Base-by-base conservation (phyloP, 1,140 invertebrate species). In the Coptotermes formosanus region DNA sequence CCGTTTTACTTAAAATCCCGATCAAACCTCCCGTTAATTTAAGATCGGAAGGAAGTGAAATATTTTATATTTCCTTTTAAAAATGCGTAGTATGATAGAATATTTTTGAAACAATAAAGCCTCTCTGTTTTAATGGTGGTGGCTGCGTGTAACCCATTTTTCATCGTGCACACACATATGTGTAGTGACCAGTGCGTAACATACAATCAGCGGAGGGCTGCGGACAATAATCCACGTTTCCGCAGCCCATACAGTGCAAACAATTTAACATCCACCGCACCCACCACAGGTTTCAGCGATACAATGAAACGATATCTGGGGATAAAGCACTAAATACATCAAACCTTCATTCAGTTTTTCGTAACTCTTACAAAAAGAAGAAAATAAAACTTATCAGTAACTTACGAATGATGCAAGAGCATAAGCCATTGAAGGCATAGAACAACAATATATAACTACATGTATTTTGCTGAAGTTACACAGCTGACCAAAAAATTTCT, bases 161-260 rank as follows among this genome's bases (percentile, higher is more conserved):
- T 75, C 64, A 75, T 75, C 64, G n/a, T 75, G 59, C 59, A 75
- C 64, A 75, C 64, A 75, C n/a, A 75, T 30, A 75, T 16, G 52
- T 75, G 64, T 30, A 75, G 64, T 75, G 64, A 75, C 25, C n/a
- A n/a, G 25, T 30, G 64, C 59, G 25, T 64, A 64, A 64, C 59
- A 64, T 64, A 64, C 16, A 64, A 64, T 64, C 59, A 64, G 59
- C 25, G n/a, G 64, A 30, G 64, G n/a, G 64, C n/a, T 30, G n/a
- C n/a, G 64, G 64, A 25, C 64, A 75, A 75, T 75, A 75, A 75
- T 75, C 64, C 64, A 3, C 64, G n/a, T 75, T 75, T 75, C 64
- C 64, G 14, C 64, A 75, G 64, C n/a, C 64, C 64, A 75, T 75
- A 75, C 64, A 75, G 30, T 30, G 64, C 64, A 75, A 75, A 75